A percentile compares a stretch with the other conserved stretches of the same genome.
Conservation (phyloP, 2,797 vertebrate species). For the Gambelia wislizenii region DNA sequence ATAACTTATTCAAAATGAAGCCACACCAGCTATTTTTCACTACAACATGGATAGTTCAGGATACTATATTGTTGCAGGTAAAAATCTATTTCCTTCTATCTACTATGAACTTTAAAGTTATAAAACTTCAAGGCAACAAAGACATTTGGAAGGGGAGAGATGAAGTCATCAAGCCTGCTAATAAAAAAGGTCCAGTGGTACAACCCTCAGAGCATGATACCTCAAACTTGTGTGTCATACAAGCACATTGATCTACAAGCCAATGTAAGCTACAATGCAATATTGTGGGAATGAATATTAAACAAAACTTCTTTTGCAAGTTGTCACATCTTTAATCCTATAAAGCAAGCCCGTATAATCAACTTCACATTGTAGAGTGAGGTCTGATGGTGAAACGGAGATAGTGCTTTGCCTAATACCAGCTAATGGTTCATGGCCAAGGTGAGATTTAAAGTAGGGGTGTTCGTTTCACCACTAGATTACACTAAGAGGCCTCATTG, state of each 20-base stretch:
- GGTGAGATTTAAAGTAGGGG: not conserved
- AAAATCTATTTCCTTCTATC: too few relatives aligned
- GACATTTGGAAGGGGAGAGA: too few relatives aligned
- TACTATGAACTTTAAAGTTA: too few relatives aligned
- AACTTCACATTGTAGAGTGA: not conserved
- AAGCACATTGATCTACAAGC: not conserved
- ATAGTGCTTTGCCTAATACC: not conserved
- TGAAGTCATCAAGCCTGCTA: too few relatives aligned
- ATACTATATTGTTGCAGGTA: too few relatives aligned
- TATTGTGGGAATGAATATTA: not conserved
- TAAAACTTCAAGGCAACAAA: too few relatives aligned
- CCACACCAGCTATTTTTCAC: too few relatives aligned
- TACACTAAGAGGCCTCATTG: constrained; percentile 12
- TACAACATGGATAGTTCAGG: too few relatives aligned
- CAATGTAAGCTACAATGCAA: not conserved
- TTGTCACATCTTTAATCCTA: not conserved
- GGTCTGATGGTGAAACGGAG: not conserved
- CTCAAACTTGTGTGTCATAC: not conserved
- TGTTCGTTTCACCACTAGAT: not conserved
- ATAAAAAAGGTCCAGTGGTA: too few relatives aligned
- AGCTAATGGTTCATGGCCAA: not conserved
- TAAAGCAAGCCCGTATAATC: not conserved
- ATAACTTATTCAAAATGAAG: too few relatives aligned
- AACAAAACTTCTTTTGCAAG: too few relatives aligned
- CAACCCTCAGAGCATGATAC: too few relatives aligned